Conservation (phyloP, 2,888 invertebrate species). For the Phytoseiulus persimilis region DNA sequence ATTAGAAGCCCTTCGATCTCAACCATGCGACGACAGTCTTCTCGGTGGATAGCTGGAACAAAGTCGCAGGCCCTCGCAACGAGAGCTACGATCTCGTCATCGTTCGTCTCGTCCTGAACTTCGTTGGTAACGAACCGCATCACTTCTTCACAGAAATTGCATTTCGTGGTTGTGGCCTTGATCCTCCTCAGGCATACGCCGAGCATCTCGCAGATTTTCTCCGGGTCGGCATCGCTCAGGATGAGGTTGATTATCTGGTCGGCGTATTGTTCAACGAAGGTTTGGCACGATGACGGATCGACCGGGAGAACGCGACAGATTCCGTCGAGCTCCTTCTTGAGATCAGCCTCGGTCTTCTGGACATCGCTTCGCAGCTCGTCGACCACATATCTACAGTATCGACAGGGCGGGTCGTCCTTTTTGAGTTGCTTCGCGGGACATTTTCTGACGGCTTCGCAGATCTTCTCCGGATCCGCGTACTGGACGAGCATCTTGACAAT, state of each 20-base stretch:
- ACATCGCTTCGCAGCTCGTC: neutral
- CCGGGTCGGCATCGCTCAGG: neutral
- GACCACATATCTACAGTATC: neutral
- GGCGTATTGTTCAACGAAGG: conserved; percentile 7
- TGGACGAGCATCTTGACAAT: conserved; percentile 25
- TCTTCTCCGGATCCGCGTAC: conserved; percentile 7
- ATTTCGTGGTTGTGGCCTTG: neutral
- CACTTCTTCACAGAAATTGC: conserved; percentile 7
- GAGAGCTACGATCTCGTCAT: conserved; percentile 15
- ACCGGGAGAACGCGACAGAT: neutral
- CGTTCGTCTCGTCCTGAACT: neutral
- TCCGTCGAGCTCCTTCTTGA: neutral
- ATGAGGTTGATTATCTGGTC: neutral
- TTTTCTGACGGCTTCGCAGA: conserved; percentile 8
- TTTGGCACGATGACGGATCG: neutral
- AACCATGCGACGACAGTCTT: conserved; percentile 10
- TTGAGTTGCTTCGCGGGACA: conserved; percentile 8
- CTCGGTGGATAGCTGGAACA: neutral
- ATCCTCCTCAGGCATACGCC: neutral
- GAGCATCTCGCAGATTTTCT: conserved; percentile 7
- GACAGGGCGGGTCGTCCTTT: conserved; percentile 11
- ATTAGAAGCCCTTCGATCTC: conserved; percentile 26
- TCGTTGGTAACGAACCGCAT: conserved; percentile 15
- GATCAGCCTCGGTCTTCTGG: neutral
- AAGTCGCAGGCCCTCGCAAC: conserved; percentile 7